phyloP scores from a whole-genome alignment of 2,113 vertebrate genomes.

The Elephas maximus region DNA sequence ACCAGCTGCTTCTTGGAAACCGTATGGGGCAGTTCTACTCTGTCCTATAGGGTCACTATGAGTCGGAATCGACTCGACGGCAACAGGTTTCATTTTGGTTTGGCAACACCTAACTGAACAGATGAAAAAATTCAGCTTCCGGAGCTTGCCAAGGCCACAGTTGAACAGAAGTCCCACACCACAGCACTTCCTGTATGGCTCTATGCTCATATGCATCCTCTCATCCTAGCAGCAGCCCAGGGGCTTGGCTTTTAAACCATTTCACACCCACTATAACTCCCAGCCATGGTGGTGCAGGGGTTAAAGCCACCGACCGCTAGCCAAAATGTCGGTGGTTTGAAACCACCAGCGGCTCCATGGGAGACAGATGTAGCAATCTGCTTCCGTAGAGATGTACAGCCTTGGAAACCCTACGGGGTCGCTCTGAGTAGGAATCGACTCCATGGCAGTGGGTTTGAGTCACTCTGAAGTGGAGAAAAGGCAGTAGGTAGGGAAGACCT shows the following conservation, averaged over 20 bases:
- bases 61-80: too few relatives aligned
- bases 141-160: accelerated
- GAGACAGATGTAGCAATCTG: background rate
- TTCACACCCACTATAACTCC: background rate
- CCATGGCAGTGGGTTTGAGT: background rate
- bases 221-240: accelerated
- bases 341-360: background rate
- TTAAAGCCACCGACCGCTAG: background rate
- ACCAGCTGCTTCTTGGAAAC: too few relatives aligned
- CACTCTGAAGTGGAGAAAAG: background rate
- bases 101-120: background rate
- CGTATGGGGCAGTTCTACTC: too few relatives aligned
- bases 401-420: background rate
- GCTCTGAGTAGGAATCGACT: background rate
- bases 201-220: background rate
- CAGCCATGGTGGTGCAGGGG: background rate
- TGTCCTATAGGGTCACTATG: too few relatives aligned
- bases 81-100: too few relatives aligned
- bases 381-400: background rate
- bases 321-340: background rate
- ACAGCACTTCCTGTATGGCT: too few relatives aligned
- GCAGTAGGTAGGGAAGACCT: background rate
- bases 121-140: background rate
- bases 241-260: background rate
- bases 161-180: background rate